Percentiles rank a stretch among this genome's conserved stretches.
Evolutionary conservation across 1,140 invertebrate species (phyloP).

Genomic region (Sminthurides bifidus): DNA sequence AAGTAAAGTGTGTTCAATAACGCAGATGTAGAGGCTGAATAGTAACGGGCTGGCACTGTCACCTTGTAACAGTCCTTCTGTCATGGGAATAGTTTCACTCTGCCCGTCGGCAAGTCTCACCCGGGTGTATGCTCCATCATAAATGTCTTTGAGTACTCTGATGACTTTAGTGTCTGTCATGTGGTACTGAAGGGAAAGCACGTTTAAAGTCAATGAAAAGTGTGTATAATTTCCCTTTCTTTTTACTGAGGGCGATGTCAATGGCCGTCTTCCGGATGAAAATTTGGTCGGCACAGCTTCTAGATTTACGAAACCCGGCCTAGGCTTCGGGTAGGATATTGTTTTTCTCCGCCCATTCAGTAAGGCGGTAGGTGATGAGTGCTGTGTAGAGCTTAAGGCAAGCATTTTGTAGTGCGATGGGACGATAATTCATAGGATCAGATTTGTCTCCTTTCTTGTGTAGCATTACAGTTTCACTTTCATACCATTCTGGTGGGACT

Average conservation of each 20-base stretch:
- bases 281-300: conserved; percentile 32
- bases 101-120: conserved; percentile 4
- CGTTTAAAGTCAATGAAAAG: conserved; percentile 31
- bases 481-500: background rate
- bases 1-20: conserved; percentile 15
- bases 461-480: background rate
- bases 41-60: conserved; percentile 29
- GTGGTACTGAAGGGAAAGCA: conserved; percentile 30
- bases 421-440: conserved; percentile 9
- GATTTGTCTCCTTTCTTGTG: conserved; percentile 2
- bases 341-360: background rate
- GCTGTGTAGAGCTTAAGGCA: background rate
- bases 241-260: conserved; percentile 14
- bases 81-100: conserved; percentile 12
- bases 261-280: conserved; percentile 26
- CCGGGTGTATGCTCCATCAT: conserved; percentile 17
- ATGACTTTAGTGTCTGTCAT: conserved; percentile 31
- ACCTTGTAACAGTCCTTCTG: conserved; percentile 30
- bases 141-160: conserved; percentile 23
- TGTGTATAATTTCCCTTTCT: conserved; percentile 19
- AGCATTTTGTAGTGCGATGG: background rate
- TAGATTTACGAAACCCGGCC: conserved; percentile 17
- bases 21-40: conserved; percentile 29
- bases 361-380: background rate
- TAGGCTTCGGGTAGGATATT: background rate